Conservation (phyloP, 2,797 vertebrate genomes). For the Rhincodon typus region DNA sequence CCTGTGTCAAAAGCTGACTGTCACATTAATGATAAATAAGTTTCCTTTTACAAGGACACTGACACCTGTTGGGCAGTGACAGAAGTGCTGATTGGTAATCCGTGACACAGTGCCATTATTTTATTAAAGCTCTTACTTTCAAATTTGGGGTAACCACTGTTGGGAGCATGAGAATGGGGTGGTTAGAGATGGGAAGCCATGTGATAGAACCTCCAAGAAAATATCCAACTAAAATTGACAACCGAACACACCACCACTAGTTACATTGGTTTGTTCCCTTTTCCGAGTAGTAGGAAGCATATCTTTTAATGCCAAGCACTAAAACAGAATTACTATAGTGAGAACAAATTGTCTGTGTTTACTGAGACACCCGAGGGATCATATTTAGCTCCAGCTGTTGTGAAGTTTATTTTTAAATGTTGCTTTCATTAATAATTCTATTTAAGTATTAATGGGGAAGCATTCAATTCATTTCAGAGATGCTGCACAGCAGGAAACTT, state of each 20-base stretch:
- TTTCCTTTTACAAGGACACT: too few relatives aligned
- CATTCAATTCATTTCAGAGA: not conserved
- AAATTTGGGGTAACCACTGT: too few relatives aligned
- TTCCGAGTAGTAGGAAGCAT: not conserved
- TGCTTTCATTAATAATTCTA: conserved; percentile 26
- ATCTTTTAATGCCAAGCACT: not conserved
- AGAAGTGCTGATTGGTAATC: too few relatives aligned
- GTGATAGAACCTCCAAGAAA: not conserved
- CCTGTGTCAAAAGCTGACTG: not conserved
- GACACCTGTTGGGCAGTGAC: too few relatives aligned
- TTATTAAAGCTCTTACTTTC: too few relatives aligned
- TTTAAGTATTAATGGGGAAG: conserved; percentile 11
- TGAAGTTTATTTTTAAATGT: conserved; percentile 5
- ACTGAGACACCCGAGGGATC: not conserved
- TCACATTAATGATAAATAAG: not conserved
- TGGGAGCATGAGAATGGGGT: too few relatives aligned
- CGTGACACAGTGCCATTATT: too few relatives aligned
- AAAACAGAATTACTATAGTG: not conserved
- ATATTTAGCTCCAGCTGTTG: conserved; percentile 22
- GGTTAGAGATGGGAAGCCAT: too few relatives aligned
- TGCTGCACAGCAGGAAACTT: not conserved
- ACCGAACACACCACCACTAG: not conserved
- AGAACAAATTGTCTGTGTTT: not conserved
- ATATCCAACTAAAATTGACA: not conserved
- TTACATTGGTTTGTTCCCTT: not conserved